Conservation (phyloP, 2,888 invertebrate species). For the Caenorhabditis doughertyi region DNA sequence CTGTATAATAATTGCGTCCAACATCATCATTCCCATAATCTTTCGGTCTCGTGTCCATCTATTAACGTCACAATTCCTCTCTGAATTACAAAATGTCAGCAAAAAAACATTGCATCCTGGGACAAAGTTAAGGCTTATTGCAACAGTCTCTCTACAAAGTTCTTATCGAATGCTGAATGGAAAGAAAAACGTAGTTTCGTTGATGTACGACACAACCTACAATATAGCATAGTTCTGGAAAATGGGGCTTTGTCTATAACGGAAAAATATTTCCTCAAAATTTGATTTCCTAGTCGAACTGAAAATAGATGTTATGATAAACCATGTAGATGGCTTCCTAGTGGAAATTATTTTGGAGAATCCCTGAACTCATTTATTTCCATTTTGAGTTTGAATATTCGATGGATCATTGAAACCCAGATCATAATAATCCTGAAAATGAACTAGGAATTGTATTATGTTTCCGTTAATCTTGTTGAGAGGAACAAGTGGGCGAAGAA, state of each 20-base stretch:
- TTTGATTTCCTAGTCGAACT: too few species aligned
- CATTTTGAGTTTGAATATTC: too few species aligned
- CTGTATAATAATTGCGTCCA: neutral
- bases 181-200: conserved; percentile 22
- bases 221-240: too few species aligned
- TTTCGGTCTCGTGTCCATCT: conserved; percentile 21
- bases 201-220: conserved; percentile 16
- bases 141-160: neutral
- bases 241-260: too few species aligned
- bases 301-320: too few species aligned
- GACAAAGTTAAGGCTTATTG: conserved; percentile 23
- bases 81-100: conserved; percentile 48
- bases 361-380: too few species aligned
- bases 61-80: conserved; percentile 30
- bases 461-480: neutral
- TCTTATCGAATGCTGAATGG: conserved; percentile 15
- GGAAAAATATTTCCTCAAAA: too few species aligned
- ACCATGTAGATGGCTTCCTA: too few species aligned
- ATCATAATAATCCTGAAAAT: too few species aligned
- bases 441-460: too few species aligned
- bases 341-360: too few species aligned
- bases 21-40: conserved; percentile 9
- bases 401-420: too few species aligned
- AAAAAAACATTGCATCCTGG: conserved; percentile 32
- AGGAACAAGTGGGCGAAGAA: neutral